Evolutionary conservation across 2,888 invertebrate species (phyloP).

Genomic region (Horisme vitalbata): DNA sequence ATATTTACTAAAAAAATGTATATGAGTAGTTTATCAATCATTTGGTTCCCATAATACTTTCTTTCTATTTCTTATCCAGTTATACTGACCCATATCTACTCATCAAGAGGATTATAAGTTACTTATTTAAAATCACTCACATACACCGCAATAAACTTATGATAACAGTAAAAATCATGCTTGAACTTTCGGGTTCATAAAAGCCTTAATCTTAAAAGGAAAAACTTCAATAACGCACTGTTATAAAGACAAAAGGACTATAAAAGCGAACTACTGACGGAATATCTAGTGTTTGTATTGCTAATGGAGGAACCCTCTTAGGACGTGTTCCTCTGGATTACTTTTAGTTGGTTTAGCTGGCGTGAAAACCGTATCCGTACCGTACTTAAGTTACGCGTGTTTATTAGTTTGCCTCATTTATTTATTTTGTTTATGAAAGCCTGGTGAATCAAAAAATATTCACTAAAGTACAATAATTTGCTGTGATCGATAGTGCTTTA

Average conservation of each 20-base stretch:
- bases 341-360: slow-evolving; percentile 12
- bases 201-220: slow-evolving; percentile 10
- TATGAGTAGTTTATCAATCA: too few relatives aligned
- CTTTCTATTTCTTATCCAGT: too few relatives aligned
- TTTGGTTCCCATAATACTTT: too few relatives aligned
- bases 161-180: neutral
- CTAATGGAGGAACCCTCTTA: slow-evolving; percentile 23
- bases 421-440: slow-evolving; percentile 1
- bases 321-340: slow-evolving; percentile 19
- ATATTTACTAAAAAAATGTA: too few relatives aligned
- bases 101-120: too few relatives aligned
- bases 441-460: neutral
- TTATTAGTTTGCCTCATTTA: slow-evolving; percentile 4
- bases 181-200: slow-evolving; percentile 1
- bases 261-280: slow-evolving; percentile 16
- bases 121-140: too few relatives aligned
- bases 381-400: slow-evolving; percentile 2
- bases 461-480: neutral
- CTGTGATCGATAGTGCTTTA: too few relatives aligned
- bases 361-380: slow-evolving; percentile 7
- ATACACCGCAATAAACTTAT: too few relatives aligned
- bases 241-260: slow-evolving; percentile 21
- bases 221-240: slow-evolving; percentile 10
- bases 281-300: slow-evolving; percentile 21
- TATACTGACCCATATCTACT: too few relatives aligned